Evolutionary conservation across 2,113 vertebrate species (phyloP).

Genomic region (Tympanuchus pallidicinctus): DNA sequence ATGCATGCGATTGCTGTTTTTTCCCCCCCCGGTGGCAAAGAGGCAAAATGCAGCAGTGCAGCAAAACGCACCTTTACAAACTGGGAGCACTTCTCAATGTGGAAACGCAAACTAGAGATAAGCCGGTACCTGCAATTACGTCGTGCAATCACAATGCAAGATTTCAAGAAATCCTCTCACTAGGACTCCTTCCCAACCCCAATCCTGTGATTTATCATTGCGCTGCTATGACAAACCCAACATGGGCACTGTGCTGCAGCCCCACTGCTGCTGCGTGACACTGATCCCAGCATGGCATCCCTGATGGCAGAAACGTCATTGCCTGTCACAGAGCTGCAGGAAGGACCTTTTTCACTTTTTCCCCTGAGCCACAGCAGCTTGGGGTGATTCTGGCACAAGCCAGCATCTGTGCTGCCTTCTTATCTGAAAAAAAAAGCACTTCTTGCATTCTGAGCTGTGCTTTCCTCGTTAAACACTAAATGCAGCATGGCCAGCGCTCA

Average conservation of each 20-base stretch:
- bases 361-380: neutral
- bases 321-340: neutral
- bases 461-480: neutral
- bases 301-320: neutral
- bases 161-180: neutral
- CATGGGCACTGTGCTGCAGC: too few species aligned
- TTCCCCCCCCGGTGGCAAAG: neutral
- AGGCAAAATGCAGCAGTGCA: neutral
- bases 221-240: neutral
- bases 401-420: neutral
- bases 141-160: neutral
- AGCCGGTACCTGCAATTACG: neutral
- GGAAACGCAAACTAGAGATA: neutral
- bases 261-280: too few species aligned
- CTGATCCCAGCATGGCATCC: too few species aligned
- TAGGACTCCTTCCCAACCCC: accelerated
- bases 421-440: neutral
- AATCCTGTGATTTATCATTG: neutral
- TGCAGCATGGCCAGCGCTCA: neutral
- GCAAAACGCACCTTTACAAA: neutral
- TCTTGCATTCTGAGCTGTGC: neutral
- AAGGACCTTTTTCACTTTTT: neutral
- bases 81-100: neutral
- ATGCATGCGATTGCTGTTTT: accelerated
- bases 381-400: neutral